phyloP scores from a whole-genome alignment of 37 sponge, comb jelly and placozoan genomes.

The Chondrilla cf. caribensis region DNA sequence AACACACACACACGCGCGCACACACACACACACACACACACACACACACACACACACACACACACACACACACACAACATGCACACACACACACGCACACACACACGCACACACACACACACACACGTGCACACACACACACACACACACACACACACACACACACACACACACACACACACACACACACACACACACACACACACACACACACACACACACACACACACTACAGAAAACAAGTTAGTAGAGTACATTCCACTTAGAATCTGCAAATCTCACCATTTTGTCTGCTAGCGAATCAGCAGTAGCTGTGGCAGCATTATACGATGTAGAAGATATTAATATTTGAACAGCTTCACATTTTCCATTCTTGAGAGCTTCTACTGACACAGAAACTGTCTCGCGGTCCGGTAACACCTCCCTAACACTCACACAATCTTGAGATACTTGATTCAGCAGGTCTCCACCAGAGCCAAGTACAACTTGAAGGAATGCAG shows the following conservation, averaged over 20 bases:
- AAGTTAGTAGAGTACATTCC: neutral
- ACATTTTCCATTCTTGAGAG: neutral
- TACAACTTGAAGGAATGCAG: neutral
- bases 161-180: neutral
- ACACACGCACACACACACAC: constrained; percentile 5
- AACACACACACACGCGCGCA: too few species aligned
- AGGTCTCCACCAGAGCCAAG: neutral
- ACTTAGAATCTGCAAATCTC: neutral
- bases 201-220: neutral
- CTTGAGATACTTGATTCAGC: neutral
- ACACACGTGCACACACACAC: neutral
- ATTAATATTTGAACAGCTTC: neutral
- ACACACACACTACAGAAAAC: neutral
- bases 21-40: too few species aligned
- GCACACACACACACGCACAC: neutral
- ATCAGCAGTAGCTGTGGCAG: constrained; percentile 1
- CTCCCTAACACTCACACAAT: neutral
- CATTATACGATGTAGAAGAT: constrained; percentile 28
- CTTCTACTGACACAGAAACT: neutral
- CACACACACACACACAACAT: neutral
- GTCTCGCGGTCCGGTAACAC: neutral
- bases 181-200: constrained; percentile 10
- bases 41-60: too few species aligned
- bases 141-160: constrained; percentile 11
- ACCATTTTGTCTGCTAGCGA: constrained; percentile 2